Conservation (phyloP, 2,888 invertebrate genomes). For the Calephelis perditalis region DNA sequence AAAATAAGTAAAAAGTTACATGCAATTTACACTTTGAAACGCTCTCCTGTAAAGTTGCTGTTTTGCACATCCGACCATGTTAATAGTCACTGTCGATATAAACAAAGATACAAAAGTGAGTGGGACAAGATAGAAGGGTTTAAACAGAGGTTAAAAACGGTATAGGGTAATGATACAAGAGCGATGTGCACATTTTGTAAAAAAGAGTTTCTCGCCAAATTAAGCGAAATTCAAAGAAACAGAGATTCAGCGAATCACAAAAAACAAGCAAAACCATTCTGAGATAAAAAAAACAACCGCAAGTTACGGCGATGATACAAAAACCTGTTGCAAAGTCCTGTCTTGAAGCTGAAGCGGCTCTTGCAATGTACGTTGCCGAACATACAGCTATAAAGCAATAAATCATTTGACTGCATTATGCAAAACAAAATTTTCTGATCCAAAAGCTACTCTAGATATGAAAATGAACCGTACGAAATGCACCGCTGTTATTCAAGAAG, state of each 20-base stretch:
- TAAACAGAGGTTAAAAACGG: not conserved
- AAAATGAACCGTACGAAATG: conserved; percentile 30
- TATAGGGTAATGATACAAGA: not conserved
- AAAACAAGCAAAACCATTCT: too few relatives aligned
- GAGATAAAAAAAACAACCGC: too few relatives aligned
- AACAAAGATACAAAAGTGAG: conserved; percentile 5
- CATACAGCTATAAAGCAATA: conserved; percentile 3
- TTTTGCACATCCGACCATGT: too few relatives aligned
- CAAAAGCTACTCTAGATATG: conserved; percentile 25
- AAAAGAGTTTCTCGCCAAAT: too few relatives aligned
- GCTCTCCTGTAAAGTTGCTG: too few relatives aligned
- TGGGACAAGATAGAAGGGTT: not conserved
- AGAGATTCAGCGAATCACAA: too few relatives aligned
- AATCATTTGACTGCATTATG: not conserved
- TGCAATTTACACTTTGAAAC: too few relatives aligned
- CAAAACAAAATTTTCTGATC: conserved; percentile 20
- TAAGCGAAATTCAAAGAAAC: too few relatives aligned
- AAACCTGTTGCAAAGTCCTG: conserved; percentile 1
- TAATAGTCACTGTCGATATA: too few relatives aligned
- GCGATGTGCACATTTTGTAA: not conserved
- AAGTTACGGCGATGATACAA: not conserved
- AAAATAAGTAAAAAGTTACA: too few relatives aligned
- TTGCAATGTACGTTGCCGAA: conserved; percentile 4
- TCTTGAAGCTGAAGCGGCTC: conserved; percentile 1
- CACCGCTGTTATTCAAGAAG: conserved; percentile 21